Evolutionary conservation across 2,888 invertebrate genomes (phyloP).

Genomic region (Hypomecis punctinalis): DNA sequence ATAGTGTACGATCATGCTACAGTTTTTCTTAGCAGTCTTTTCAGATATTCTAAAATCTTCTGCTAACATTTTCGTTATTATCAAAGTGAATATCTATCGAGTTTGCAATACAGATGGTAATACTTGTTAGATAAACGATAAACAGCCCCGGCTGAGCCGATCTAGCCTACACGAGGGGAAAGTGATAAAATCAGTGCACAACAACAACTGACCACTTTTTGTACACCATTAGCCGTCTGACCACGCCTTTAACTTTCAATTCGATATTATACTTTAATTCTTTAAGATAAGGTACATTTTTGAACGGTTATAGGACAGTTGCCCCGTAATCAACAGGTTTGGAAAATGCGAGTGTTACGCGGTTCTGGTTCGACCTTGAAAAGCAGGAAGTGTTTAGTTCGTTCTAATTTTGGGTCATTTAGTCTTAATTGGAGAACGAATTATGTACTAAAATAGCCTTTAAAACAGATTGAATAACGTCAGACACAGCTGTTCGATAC

Average conservation of each 20-base stretch:
- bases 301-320: not conserved
- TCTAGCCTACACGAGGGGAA: constrained; percentile 60
- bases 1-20: too few relatives aligned
- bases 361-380: constrained; percentile 5
- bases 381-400: constrained; percentile 9
- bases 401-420: constrained; percentile 7
- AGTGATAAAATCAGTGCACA: constrained; percentile 66
- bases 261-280: constrained; percentile 19
- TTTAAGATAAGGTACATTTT: constrained; percentile 25
- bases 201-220: constrained; percentile 50
- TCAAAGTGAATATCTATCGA: constrained; percentile 27
- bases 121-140: constrained; percentile 56
- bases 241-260: constrained; percentile 34
- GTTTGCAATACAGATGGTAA: constrained; percentile 49
- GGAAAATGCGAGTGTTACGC: constrained; percentile 12
- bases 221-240: constrained; percentile 45
- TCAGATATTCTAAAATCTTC: too few relatives aligned
- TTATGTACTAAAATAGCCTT: not conserved
- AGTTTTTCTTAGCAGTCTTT: too few relatives aligned
- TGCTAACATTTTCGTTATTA: too few relatives aligned
- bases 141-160: constrained; percentile 56
- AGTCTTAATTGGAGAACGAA: constrained; percentile 13
- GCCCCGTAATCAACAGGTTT: constrained; percentile 14
- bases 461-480: not conserved
- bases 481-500: not conserved